phyloP scores from a whole-genome alignment of 2,113 vertebrate species.

The Nyctereutes procyonoides region DNA sequence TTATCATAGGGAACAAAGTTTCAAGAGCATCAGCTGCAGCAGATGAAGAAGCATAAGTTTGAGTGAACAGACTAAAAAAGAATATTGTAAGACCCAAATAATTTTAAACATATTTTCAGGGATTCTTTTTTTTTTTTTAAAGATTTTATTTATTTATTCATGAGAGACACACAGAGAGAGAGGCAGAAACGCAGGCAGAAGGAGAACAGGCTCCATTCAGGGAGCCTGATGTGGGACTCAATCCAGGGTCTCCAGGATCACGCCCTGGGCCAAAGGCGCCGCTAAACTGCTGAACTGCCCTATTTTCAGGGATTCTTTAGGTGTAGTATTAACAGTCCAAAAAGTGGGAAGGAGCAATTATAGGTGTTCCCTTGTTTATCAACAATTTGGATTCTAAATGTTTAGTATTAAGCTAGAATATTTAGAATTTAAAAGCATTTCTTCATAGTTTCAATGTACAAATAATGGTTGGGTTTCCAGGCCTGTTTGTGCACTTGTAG shows the following conservation, averaged over 20 bases:
- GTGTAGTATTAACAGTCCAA: not conserved
- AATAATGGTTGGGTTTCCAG: not conserved
- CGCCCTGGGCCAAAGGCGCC: no score
- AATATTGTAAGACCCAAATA: not conserved
- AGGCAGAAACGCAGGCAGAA: no score
- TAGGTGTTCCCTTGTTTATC: not conserved
- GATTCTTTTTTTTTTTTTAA: not conserved
- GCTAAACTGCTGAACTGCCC: no score
- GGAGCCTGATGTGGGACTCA: no score
- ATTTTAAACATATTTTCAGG: not conserved
- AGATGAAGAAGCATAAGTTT: constrained; percentile 19
- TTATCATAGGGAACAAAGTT: not conserved
- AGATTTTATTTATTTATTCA: no score
- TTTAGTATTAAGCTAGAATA: constrained; percentile 25
- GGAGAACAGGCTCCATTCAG: no score
- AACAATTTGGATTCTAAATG: not conserved
- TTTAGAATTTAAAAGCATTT: constrained; percentile 40
- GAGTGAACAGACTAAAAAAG: not conserved
- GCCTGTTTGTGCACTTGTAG: not conserved
- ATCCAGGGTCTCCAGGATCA: no score
- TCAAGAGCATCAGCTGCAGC: not conserved
- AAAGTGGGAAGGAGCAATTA: not conserved
- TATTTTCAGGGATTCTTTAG: not conserved
- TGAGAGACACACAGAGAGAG: no score
- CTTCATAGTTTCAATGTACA: not conserved